Percentiles rank a stretch among this genome's conserved stretches.
Conservation (phyloP, 2,888 invertebrate genomes). For the Onchidella celtica region DNA sequence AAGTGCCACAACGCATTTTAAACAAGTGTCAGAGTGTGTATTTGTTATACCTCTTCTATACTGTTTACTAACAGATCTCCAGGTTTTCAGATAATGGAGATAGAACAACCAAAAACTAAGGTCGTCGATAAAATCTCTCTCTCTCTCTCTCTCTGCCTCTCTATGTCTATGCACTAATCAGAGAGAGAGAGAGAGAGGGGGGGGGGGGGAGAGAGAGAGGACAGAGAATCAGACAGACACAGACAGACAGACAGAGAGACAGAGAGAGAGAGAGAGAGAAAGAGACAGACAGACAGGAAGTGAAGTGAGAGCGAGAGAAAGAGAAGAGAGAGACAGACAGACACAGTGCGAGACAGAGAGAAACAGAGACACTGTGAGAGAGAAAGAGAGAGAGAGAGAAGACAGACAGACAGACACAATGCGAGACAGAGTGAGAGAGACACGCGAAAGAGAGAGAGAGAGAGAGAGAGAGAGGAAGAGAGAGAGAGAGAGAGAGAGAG, state of each 20-base stretch:
- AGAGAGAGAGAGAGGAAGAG: background rate
- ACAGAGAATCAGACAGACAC: slow-evolving; percentile 44
- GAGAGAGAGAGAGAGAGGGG: background rate
- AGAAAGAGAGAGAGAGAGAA: background rate
- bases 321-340: slow-evolving; percentile 23
- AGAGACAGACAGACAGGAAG: slow-evolving; percentile 41
- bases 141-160: too few species aligned
- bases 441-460: too few species aligned
- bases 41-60: too few species aligned
- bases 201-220: slow-evolving; percentile 29
- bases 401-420: background rate
- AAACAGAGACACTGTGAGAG: background rate
- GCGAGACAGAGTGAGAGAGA: background rate
- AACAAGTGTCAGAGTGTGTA: too few species aligned
- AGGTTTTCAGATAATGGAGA: too few species aligned
- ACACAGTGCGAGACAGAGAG: too few species aligned
- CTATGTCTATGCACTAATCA: too few species aligned
- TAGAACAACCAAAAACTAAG: too few species aligned
- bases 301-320: slow-evolving; percentile 43
- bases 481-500: background rate
- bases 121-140: too few species aligned
- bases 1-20: too few species aligned
- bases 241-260: slow-evolving; percentile 46
- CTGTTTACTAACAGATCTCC: too few species aligned
- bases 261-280: slow-evolving; percentile 49